phyloP scores from a whole-genome alignment of 2,797 vertebrate genomes.

The Hyperoplus immaculatus region DNA sequence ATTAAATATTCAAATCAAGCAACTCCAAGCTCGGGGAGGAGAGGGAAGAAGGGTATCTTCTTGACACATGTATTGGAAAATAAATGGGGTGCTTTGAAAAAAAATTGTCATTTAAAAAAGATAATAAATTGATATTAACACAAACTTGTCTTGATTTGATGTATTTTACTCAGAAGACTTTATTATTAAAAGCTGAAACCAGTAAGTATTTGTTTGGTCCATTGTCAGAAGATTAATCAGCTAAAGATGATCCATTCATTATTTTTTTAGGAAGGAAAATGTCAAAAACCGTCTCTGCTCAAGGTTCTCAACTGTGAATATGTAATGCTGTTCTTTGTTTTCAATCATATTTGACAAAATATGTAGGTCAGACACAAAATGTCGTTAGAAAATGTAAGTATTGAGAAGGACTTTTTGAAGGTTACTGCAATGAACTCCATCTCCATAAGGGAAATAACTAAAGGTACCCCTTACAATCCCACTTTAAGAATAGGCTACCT shows the following conservation, averaged over 20 bases:
- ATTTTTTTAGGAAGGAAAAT: background rate
- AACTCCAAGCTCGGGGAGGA: conserved; percentile 69
- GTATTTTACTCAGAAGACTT: conserved; percentile 5
- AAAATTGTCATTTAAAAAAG: conserved; percentile 76
- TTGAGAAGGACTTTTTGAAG: too few relatives aligned
- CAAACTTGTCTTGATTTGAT: conserved; percentile 68
- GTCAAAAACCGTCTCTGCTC: background rate
- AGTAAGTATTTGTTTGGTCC: background rate
- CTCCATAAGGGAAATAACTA: too few relatives aligned
- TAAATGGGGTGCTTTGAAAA: conserved; percentile 81
- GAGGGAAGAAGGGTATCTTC: conserved; percentile 49
- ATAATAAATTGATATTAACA: conserved; percentile 89
- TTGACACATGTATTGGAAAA: conserved; percentile 76
- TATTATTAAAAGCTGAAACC: background rate
- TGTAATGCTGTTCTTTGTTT: background rate
- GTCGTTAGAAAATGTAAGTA: too few relatives aligned
- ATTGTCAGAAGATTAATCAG: background rate
- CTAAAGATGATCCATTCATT: background rate
- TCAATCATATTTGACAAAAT: background rate
- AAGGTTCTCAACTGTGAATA: conserved; percentile 13
- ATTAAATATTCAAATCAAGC: conserved; percentile 75
- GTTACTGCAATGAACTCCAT: too few relatives aligned
- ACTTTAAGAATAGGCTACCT: too few relatives aligned
- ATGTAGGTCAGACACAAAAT: too few relatives aligned
- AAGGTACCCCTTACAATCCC: too few relatives aligned